Evolutionary conservation across 2,113 vertebrate species (phyloP).

Genomic region (Sturnus vulgaris): DNA sequence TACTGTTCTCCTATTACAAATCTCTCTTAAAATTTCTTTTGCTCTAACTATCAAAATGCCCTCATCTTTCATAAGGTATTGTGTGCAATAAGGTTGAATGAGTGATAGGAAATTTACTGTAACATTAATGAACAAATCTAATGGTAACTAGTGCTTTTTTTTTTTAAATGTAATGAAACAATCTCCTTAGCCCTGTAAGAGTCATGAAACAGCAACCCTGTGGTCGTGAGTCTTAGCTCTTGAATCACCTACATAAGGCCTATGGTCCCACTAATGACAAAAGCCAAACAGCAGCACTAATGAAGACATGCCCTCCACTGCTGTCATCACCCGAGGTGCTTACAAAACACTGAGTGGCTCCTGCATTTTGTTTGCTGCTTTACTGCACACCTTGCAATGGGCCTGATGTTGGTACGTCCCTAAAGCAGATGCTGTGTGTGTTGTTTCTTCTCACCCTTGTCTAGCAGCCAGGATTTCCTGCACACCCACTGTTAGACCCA

Average conservation of each 20-base stretch:
- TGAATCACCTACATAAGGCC: neutral
- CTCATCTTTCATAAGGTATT: neutral
- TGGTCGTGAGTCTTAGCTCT: neutral
- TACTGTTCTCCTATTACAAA: neutral
- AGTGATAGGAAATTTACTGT: neutral
- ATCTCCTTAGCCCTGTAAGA: neutral
- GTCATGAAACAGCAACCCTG: neutral
- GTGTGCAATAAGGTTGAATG: neutral
- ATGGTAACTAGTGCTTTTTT: neutral
- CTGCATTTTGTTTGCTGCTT: neutral
- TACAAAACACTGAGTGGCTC: neutral
- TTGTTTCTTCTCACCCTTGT: neutral
- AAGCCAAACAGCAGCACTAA: neutral
- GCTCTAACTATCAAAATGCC: neutral
- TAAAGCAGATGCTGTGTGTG: slow-evolving; percentile 1
- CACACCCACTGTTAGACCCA: neutral
- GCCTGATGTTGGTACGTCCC: neutral
- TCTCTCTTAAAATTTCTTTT: neutral
- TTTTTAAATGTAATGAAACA: neutral
- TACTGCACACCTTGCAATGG: neutral
- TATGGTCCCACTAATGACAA: neutral
- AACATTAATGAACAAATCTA: neutral
- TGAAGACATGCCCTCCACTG: neutral
- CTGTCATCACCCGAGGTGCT: neutral
- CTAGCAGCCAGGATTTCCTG: slow-evolving; percentile 22